phyloP scores from a whole-genome alignment of 2,113 vertebrate genomes.

The Symphodus melops region DNA sequence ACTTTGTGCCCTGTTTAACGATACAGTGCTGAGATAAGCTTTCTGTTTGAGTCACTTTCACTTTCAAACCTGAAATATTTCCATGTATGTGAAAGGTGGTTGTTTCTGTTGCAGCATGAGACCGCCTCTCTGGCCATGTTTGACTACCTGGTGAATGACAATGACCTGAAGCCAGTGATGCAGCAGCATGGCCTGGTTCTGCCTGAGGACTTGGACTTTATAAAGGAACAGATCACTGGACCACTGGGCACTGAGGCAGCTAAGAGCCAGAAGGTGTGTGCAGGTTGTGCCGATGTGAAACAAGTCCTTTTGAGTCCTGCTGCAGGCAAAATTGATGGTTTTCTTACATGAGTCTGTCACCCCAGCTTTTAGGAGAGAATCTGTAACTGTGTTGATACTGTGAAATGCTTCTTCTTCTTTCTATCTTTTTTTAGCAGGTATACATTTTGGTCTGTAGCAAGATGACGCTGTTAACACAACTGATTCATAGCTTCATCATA shows the following conservation, averaged over 20 bases:
- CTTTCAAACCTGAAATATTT: not conserved
- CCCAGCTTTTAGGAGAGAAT: too few species aligned
- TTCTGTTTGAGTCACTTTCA: slow-evolving; percentile 23
- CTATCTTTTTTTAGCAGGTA: too few species aligned
- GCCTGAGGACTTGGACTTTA: slow-evolving; percentile 90
- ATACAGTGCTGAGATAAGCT: slow-evolving; percentile 12
- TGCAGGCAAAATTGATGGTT: not conserved
- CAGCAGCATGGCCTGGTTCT: slow-evolving; percentile 83
- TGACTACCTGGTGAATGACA: slow-evolving; percentile 88
- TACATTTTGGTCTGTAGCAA: too few species aligned
- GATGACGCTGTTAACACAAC: too few species aligned
- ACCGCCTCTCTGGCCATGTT: slow-evolving; percentile 92
- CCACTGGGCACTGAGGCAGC: slow-evolving; percentile 63
- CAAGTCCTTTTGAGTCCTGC: not conserved
- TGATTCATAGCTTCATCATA: too few species aligned
- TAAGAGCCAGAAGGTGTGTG: slow-evolving; percentile 24
- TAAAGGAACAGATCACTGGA: slow-evolving; percentile 93
- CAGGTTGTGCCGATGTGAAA: slow-evolving; percentile 50
- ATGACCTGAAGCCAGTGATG: slow-evolving; percentile 85
- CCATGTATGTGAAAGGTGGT: not conserved
- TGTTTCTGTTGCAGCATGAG: slow-evolving; percentile 86
- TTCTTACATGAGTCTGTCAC: too few species aligned
- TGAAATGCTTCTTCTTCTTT: too few species aligned
- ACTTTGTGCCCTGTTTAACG: not conserved
- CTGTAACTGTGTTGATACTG: too few species aligned